phyloP scores from a whole-genome alignment of 2,797 vertebrate species.

The Novumbra hubbsi region DNA sequence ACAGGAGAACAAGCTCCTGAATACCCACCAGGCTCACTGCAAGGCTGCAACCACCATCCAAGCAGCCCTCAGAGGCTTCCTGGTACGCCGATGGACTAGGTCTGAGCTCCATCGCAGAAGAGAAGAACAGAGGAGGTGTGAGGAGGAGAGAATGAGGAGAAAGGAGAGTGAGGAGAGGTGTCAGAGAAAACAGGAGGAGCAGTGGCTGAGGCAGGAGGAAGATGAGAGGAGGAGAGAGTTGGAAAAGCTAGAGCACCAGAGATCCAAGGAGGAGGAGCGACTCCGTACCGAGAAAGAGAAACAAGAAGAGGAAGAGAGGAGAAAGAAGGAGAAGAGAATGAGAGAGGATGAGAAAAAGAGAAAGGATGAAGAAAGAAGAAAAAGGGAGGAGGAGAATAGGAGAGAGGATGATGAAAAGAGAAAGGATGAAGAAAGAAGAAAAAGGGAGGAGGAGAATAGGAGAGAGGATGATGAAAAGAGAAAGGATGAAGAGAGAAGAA shows the following conservation, averaged over 20 bases:
- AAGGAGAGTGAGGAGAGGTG: constrained; percentile 61
- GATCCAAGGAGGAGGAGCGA: constrained; percentile 59
- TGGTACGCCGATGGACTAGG: constrained; percentile 37
- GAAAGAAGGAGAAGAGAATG: constrained; percentile 8
- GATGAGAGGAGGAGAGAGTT: constrained; percentile 33
- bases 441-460: neutral
- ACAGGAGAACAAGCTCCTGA: constrained; percentile 62
- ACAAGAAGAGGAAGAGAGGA: constrained; percentile 24
- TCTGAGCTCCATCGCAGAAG: constrained; percentile 49
- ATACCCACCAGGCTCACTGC: constrained; percentile 47
- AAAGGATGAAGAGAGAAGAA: constrained; percentile 49
- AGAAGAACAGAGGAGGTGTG: constrained; percentile 56
- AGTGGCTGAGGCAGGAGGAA: constrained; percentile 49
- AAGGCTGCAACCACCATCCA: constrained; percentile 76
- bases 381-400: constrained; percentile 24
- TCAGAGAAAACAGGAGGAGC: constrained; percentile 51
- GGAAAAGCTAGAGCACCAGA: constrained; percentile 58
- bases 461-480: no score
- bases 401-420: constrained; percentile 9
- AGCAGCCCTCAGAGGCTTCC: constrained; percentile 66
- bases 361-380: constrained; percentile 22
- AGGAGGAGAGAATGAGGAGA: constrained; percentile 51
- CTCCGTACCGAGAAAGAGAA: constrained; percentile 57
- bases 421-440: neutral
- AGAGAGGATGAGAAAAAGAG: constrained; percentile 13